phyloP scores from a whole-genome alignment of 2,797 vertebrate species.

The Fundulus diaphanus region DNA sequence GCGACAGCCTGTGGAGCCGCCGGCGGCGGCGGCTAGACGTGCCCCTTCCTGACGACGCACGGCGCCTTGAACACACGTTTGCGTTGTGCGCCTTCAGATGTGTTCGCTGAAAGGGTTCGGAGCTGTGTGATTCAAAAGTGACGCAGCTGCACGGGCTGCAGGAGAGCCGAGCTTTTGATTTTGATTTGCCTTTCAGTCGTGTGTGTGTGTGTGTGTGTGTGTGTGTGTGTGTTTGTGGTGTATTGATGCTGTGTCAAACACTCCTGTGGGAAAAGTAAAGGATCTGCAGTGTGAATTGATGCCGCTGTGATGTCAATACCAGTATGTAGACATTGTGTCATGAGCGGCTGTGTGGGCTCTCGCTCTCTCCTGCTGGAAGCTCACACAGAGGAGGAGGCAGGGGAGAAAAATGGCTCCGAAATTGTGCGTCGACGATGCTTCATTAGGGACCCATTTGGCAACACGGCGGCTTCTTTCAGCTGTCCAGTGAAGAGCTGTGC shows the following conservation, averaged over 20 bases:
- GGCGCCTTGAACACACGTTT: slow-evolving; percentile 1
- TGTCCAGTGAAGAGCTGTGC: slow-evolving; percentile 27
- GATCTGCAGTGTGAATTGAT: slow-evolving; percentile 26
- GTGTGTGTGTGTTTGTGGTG: background rate
- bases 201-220: background rate
- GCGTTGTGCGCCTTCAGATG: background rate
- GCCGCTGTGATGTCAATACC: slow-evolving; percentile 26
- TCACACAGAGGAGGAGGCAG: slow-evolving; percentile 48
- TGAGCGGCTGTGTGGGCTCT: slow-evolving; percentile 31
- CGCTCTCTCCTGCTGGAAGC: slow-evolving; percentile 49
- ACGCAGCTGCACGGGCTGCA: background rate
- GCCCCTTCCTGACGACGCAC: background rate
- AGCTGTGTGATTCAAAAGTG: background rate
- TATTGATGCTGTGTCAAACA: slow-evolving; percentile 21
- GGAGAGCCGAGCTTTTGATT: slow-evolving; percentile 11
- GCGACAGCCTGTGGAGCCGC: background rate
- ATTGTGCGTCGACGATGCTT: slow-evolving; percentile 26
- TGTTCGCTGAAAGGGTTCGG: background rate
- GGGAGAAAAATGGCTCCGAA: slow-evolving; percentile 19
- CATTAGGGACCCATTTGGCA: slow-evolving; percentile 10
- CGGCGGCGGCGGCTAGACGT: no score
- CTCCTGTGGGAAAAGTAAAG: slow-evolving; percentile 20
- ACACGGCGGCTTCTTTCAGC: slow-evolving; percentile 2
- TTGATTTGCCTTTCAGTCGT: slow-evolving; percentile 23
- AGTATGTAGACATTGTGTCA: slow-evolving; percentile 21